Conservation (phyloP, 2,888 invertebrate genomes). For the Allygus modestus region DNA sequence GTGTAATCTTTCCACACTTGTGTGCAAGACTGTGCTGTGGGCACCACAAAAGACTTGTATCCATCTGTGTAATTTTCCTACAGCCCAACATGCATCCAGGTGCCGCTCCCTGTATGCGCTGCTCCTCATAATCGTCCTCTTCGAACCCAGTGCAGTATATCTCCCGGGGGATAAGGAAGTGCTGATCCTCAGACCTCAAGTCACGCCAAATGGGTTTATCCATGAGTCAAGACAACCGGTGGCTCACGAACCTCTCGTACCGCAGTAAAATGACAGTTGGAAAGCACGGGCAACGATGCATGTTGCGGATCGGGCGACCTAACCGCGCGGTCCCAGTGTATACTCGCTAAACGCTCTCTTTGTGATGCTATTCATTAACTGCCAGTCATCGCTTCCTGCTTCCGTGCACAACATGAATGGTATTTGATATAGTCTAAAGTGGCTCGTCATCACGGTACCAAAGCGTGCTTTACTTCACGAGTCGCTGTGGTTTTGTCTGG, state of each 20-base stretch:
- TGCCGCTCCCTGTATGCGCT: too few relatives aligned
- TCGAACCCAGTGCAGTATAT: too few relatives aligned
- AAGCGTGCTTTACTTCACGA: background rate
- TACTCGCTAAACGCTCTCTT: conserved; percentile 31
- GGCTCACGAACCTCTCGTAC: too few relatives aligned
- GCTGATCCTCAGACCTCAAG: background rate
- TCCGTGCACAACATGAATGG: conserved; percentile 35
- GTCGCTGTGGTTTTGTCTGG: too few relatives aligned
- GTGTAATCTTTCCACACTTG: too few relatives aligned
- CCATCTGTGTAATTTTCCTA: too few relatives aligned
- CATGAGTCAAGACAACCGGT: background rate
- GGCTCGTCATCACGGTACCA: background rate
- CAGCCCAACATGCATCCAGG: too few relatives aligned
- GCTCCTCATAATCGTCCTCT: too few relatives aligned
- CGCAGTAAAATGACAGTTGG: background rate
- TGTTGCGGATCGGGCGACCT: background rate
- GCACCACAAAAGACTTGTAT: too few relatives aligned
- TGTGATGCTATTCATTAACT: background rate
- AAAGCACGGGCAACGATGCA: background rate
- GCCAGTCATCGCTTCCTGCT: conserved; percentile 29
- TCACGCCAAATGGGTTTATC: background rate
- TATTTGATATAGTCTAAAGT: background rate
- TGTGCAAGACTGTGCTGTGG: too few relatives aligned
- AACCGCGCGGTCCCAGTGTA: background rate
- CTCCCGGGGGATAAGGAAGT: background rate